Conservation (phyloP, 2,797 vertebrate genomes). For the Sphaeramia orbicularis region DNA sequence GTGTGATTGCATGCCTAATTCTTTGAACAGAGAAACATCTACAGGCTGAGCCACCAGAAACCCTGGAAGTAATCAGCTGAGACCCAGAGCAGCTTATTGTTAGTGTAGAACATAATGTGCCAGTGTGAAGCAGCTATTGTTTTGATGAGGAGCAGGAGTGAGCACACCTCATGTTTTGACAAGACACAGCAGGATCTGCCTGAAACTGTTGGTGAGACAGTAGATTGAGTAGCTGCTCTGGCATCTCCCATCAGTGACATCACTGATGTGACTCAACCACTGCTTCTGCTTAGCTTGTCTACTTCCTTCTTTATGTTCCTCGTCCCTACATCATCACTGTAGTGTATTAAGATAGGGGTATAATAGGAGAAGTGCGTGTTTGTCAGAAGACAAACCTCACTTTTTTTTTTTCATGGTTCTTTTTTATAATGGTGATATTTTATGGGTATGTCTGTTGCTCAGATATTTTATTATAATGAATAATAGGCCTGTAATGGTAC, state of each 20-base stretch:
- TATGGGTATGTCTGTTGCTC: too few species aligned
- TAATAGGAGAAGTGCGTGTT: constrained; percentile 11
- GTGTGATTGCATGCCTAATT: too few species aligned
- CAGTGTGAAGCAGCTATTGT: constrained; percentile 26
- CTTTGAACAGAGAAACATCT: background rate
- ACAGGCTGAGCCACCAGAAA: background rate
- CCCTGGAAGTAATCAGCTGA: background rate
- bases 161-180: constrained; percentile 56
- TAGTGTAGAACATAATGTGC: constrained; percentile 19
- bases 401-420: background rate
- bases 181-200: constrained; percentile 65
- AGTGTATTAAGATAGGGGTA: background rate
- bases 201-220: constrained; percentile 18
- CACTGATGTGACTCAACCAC: constrained; percentile 63
- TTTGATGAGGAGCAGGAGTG: constrained; percentile 36
- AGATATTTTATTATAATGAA: too few species aligned
- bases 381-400: background rate
- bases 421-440: background rate
- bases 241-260: constrained; percentile 59
- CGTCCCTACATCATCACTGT: constrained; percentile 15
- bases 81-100: constrained; percentile 8
- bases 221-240: constrained; percentile 30
- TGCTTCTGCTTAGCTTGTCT: constrained; percentile 53
- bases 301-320: constrained; percentile 69
- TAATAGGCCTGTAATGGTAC: too few species aligned